Base-by-base conservation (phyloP, 2,797 vertebrate genomes). In the Esox masquinongy region DNA sequence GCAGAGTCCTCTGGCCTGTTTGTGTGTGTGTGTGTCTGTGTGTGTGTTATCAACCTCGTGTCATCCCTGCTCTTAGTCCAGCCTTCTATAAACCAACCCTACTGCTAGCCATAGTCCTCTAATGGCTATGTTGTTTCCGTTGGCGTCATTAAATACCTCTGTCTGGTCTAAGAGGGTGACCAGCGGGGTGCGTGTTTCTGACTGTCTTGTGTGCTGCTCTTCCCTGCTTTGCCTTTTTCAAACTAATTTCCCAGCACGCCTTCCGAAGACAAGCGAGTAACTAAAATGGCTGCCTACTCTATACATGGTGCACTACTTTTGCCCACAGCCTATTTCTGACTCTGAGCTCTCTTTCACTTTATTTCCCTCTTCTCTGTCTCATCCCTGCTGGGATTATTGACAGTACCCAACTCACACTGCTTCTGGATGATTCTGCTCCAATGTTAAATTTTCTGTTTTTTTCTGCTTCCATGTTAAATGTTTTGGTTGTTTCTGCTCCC, bases 1-100 rank as follows among this genome's bases (percentile, higher is more conserved):
- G 51, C 26, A 56, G 67, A 19, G n/a, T 24, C 15, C 17, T 59
- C 19, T 67, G 7, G 22, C 24, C 43, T 76, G 22, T 43, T 31
- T 70, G 68, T 47, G 56, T 47, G 29, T 74, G 64, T 70, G 16
- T 69, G 66, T 51, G 47, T 56, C 15, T 67, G 47, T 63, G 24
- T 31, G 39, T 61, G 53, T 34, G 24, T 43, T 24, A 49, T 24
- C n/a, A 49, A 39, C n/a, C 22, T 50, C 24, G 19, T 14, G 22
- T 9, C 11, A 19, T 24, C 9, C 24, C 56, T 24, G 9, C 22
- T 61, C 22, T 24, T 24, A 61, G 1, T 47, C 43, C 12, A 26
- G 22, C 22, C 56, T 4, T 61, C 22, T 61, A 61, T 61, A 24
- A 61, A 22, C 24, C 56, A 61, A 24, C 22, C 56, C 9, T 24